Conservation (phyloP, 2,888 invertebrate species). For the Steinernema hermaphroditum region DNA sequence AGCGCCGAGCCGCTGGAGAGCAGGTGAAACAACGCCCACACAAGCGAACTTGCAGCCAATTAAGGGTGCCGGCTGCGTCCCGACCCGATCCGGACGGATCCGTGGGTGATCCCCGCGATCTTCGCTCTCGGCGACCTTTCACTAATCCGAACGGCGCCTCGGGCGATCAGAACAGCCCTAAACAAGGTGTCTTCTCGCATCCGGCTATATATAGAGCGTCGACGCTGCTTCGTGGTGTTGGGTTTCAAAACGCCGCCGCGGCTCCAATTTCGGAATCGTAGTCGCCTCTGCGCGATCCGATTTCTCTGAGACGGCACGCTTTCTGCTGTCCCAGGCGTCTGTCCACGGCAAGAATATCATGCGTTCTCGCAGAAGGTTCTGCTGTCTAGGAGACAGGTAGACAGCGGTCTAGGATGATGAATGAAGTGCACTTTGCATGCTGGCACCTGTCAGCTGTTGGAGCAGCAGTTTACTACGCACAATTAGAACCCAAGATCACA, state of each 20-base stretch:
- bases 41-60: background rate
- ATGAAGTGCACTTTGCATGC: too few species aligned
- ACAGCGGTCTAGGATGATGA: too few species aligned
- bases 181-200: background rate
- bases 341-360: too few species aligned
- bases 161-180: background rate
- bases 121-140: background rate
- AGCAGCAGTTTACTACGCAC: too few species aligned
- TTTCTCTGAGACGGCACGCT: too few species aligned
- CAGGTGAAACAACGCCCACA: too few species aligned
- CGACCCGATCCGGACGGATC: background rate
- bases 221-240: background rate
- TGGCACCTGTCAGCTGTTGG: too few species aligned
- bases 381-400: too few species aligned
- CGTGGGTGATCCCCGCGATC: background rate
- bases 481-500: too few species aligned
- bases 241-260: background rate
- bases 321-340: too few species aligned
- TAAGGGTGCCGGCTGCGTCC: background rate
- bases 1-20: too few species aligned
- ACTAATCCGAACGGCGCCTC: background rate
- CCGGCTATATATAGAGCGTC: constrained; percentile 11
- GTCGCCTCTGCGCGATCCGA: background rate
- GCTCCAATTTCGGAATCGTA: constrained; percentile 22
- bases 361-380: too few species aligned